These are phyloP conservation scores for Leptoteleia sp. DNA, from an alignment of 1,140 invertebrate genomes.

Conservation along the genomic window DNA sequence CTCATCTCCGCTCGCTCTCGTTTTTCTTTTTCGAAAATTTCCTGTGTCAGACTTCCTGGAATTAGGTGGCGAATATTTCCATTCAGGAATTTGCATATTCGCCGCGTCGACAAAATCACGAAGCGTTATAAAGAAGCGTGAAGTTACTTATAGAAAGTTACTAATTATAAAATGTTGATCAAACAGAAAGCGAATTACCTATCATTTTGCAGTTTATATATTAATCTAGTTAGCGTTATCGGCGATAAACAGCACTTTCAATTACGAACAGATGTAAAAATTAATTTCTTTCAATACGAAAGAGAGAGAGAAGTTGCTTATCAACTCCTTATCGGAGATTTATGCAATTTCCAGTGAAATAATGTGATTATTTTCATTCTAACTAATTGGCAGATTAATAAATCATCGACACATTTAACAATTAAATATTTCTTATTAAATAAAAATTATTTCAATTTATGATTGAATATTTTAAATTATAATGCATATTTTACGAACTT, in stretches of 20 bases:
- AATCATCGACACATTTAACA: no score
- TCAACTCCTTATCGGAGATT: slow-evolving; percentile 48
- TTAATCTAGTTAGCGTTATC: slow-evolving; percentile 13
- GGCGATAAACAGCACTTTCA: slow-evolving; percentile 16
- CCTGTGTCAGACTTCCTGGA: slow-evolving; percentile 28
- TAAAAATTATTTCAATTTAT: no score
- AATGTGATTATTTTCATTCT: no score
- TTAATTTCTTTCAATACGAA: slow-evolving; percentile 35
- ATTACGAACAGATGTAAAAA: slow-evolving; percentile 31
- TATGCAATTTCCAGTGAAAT: slow-evolving; percentile 50
- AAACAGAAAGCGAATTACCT: slow-evolving; percentile 6
- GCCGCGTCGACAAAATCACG: slow-evolving; percentile 43
- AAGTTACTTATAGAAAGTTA: slow-evolving; percentile 43
- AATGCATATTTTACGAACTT: no score
- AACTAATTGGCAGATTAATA: no score
- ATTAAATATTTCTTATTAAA: no score
- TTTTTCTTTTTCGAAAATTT: slow-evolving; percentile 29
- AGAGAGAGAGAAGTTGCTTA: slow-evolving; percentile 25
- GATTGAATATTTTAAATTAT: no score
- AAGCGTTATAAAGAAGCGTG: slow-evolving; percentile 27
- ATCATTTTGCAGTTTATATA: no score
- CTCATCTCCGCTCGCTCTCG: slow-evolving; percentile 1
- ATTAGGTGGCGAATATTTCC: slow-evolving; percentile 46
- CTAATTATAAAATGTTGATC: slow-evolving; percentile 28
- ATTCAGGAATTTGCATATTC: slow-evolving; percentile 49